Base-by-base conservation (phyloP, 2,888 invertebrate genomes). In the Sympetrum striolatum region DNA sequence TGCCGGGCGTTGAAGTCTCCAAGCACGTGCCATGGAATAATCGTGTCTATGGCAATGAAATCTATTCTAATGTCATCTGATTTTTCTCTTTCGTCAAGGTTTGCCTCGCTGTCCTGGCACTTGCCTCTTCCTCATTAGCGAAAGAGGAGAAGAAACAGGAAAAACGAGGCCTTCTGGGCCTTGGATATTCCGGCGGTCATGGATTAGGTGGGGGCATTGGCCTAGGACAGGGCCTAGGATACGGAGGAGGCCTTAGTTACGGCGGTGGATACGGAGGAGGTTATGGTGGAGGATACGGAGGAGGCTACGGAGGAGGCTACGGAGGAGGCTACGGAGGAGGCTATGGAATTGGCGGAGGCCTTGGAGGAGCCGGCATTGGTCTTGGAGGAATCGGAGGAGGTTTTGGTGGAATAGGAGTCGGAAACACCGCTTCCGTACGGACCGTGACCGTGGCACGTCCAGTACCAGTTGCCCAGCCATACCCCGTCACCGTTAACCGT, bases 371-470 rank as follows among this genome's bases (percentile, higher is more conserved):
- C 10, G 86, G 79, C 4, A 35, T 79, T 10, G 90, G 90, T 22
- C 37, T n/a, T 6, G 90, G 37, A 22, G 90, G 90, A 64, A 53
- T 53, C 2, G 58, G 58, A 1, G 81, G 58, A 81, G 90, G 81
- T 4, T 18, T 10, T 31, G 58, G 58, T 60, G 25, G 22, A 14
- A 82, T 35, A 1, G 53, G 58, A 0, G 95, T 64, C 44, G 82
- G 81, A 60, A 81, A 22, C 14, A 22, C 22, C 5, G 81, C 90
- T 35, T 64, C 64, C n/a, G 90, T 90, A 15, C 64, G 31, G 39
- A 95, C 95, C 90, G 93, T 94, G 64, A 94, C 95, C 92, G 94
- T 95, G 91, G 94, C 93, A 35, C 95, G 95, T 4, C 94, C 95
- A 0, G 94, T 95, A 80, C 95, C 81, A 0, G 81, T 90, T 12